Evolutionary conservation across 2,797 vertebrate species (phyloP).

Genomic region (Notoglanidium macrostoma): DNA sequence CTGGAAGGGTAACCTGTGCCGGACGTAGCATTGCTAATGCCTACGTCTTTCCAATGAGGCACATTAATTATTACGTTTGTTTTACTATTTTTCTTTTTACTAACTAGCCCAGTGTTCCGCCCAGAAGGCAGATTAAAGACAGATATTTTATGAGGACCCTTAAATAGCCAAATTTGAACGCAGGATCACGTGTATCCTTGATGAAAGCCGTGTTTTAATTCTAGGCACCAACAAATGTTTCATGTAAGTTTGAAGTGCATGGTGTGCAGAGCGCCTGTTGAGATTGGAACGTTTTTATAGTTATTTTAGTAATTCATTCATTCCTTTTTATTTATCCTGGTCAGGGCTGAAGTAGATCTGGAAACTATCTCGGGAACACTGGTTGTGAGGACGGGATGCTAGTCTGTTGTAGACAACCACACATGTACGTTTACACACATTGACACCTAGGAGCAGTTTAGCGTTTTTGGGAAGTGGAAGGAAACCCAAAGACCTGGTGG

Average conservation of each 20-base stretch:
- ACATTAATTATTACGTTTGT: neutral
- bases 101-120: neutral
- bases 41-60: neutral
- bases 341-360: neutral
- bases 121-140: neutral
- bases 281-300: neutral
- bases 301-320: neutral
- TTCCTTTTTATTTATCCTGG: neutral
- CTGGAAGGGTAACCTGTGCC: neutral
- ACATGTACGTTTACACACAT: neutral
- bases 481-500: neutral
- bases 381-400: neutral
- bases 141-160: neutral
- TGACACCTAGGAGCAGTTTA: neutral
- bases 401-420: neutral
- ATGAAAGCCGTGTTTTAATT: neutral
- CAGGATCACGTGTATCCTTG: neutral
- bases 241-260: neutral
- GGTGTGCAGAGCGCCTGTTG: neutral
- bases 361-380: neutral
- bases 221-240: neutral
- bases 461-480: neutral
- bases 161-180: too few relatives aligned
- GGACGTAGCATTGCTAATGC: neutral
- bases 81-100: neutral